These are phyloP conservation scores for Copsychus sechellarum DNA, from an alignment of 2,113 vertebrate species.

Conservation along the genomic window DNA sequence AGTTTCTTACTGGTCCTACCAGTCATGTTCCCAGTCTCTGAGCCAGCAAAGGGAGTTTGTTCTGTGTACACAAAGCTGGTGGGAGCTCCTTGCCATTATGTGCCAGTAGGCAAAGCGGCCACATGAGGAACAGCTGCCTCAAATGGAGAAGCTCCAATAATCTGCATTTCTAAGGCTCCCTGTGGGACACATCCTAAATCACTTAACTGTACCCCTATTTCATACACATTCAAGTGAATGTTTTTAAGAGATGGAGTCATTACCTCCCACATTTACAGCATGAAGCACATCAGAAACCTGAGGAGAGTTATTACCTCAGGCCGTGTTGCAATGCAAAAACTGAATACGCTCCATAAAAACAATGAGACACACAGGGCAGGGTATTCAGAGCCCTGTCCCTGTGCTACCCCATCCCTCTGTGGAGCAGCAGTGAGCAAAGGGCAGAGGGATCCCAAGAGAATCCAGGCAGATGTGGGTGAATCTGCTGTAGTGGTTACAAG, in stretches of 20 bases:
- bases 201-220: not conserved
- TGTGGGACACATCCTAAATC: not conserved
- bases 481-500: not conserved
- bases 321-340: not conserved
- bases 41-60: not conserved
- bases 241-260: not conserved
- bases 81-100: not conserved
- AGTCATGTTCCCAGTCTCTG: not conserved
- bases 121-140: not conserved
- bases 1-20: not conserved
- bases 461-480: not conserved
- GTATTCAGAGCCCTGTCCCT: not conserved
- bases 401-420: not conserved
- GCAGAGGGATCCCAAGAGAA: not conserved
- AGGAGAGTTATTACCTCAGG: not conserved
- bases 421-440: not conserved
- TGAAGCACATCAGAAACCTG: not conserved
- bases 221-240: not conserved
- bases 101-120: not conserved
- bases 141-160: not conserved
- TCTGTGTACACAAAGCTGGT: not conserved
- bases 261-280: not conserved
- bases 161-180: not conserved
- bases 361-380: accelerated
- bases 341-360: not conserved